Base-by-base conservation (phyloP, 2,113 vertebrate genomes). In the Scomber scombrus region DNA sequence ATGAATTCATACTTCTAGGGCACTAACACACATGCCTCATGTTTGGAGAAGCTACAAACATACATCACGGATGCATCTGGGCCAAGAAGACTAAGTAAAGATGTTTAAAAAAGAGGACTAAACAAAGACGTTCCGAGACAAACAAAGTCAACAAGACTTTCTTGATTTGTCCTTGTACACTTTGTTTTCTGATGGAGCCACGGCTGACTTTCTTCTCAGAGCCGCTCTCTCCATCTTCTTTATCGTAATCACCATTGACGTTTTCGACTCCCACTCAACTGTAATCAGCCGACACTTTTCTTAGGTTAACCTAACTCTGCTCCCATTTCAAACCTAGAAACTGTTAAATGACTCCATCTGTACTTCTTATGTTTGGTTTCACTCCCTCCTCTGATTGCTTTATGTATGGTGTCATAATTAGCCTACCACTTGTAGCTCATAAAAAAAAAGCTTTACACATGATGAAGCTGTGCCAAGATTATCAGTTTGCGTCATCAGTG, bases 21-120 rank as follows among this genome's bases (percentile, higher is more conserved):
- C 75, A 76, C 54, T 2, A 57, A 29, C 16, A 56, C 43, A 18
- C 63, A 78, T 26, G 55, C 60, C 57, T 71, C 63, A 61, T 77
- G 75, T 81, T 77, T 83, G 81, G 68, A 81, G 64, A 74, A 45
- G 47, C 73, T 91, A 76, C 68, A 67, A 80, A 78, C 75, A 84
- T 88, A 69, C 63, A 89, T 89, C 81, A 85, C 6, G 12, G 60
- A 86, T 86, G 78, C 80, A 89, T 91, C 78, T 86, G 66, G 90
- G 88, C 70, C 89, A 91, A 54, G 64, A 89, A 86, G 75, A 88
- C 60, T 14, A 40, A 92, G 86, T 75, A 82, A 72, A 84, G 71
- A 84, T 81, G 64, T 84, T 81, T 76, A 70, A 88, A 68, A 86
- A 85, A 71, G 74, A 71, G 81, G 89, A 90, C 80, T 74, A 81